Base-by-base conservation (phyloP, 2,888 invertebrate genomes). In the Drosophila affinis region DNA sequence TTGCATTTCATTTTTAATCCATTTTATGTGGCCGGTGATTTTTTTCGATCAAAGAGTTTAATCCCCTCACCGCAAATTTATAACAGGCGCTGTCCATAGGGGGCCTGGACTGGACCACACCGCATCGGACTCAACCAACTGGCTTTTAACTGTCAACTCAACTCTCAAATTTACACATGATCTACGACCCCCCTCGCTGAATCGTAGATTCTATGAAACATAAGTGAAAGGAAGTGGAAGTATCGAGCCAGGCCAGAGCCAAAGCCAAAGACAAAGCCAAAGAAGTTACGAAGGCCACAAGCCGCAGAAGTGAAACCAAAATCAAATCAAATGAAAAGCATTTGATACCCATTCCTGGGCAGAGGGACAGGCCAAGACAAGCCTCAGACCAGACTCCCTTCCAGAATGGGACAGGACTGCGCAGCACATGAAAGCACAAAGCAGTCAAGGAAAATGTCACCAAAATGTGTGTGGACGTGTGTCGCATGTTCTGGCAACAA, bases 21-120 rank as follows among this genome's bases (percentile, higher is more conserved):
- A 73, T 78, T 84, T 88, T 86, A 83, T 84, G 81, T 76, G 83
- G 83, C 84, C 80, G 81, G 83, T 83, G 83, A 88, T 86, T 86
- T 88, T 86, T 88, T 82, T 78, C 85, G 80, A 85, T 87, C 83
- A 85, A 87, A 79, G 72, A 84, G 82, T 86, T 83, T 85, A 87
- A 83, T 87, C 88, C 85, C 77, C 76, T 65, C 70, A 79, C 87
- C 83, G 86, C 87, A 87, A 77, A 85, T 82, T 79, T 79, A 79
- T 77, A 76, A 57, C 74, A 69, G 47, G 58, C 59, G 45, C 12
- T 34, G 34, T 34, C 12, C 12, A 34, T 3, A 12, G 10, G 5
- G 34, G 27, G 27, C 27, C 7, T 27, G 27, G 7, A 3, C 32
- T 7, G 29, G 32, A 45, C 21, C 21, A 3, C 21, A 21, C 21